These are phyloP conservation scores for Laothoe populi DNA, from an alignment of 2,888 invertebrate genomes.

Conservation along the genomic window DNA sequence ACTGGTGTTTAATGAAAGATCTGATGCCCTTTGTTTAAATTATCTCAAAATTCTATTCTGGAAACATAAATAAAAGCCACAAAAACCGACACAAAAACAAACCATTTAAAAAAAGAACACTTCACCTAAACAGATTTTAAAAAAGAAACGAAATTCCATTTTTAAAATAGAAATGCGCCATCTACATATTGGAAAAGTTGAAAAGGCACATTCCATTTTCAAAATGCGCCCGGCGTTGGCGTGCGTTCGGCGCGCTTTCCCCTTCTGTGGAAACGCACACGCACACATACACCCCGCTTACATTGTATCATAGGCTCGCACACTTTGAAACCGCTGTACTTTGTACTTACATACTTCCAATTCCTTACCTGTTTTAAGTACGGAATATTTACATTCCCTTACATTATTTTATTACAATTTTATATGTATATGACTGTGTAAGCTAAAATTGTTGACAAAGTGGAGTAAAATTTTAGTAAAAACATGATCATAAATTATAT, in stretches of 20 bases:
- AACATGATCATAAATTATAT: background rate
- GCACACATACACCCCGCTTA: conserved; percentile 51
- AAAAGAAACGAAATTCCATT: conserved; percentile 35
- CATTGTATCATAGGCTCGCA: conserved; percentile 41
- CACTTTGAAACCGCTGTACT: conserved; percentile 28
- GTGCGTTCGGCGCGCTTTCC: conserved; percentile 67
- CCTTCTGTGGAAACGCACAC: conserved; percentile 61
- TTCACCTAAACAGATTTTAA: conserved; percentile 24
- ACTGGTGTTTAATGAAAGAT: no score
- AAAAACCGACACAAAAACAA: conserved; percentile 3
- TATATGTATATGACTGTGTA: background rate
- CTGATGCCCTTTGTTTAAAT: no score
- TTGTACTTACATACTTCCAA: conserved; percentile 28
- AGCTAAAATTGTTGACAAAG: background rate
- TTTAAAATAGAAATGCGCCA: conserved; percentile 40
- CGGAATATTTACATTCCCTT: background rate
- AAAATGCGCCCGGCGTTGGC: conserved; percentile 58
- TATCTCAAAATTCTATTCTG: no score
- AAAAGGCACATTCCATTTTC: conserved; percentile 72
- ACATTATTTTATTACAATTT: background rate
- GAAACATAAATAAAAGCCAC: background rate
- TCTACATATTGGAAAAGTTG: conserved; percentile 67
- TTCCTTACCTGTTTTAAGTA: background rate
- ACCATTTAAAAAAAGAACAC: conserved; percentile 6
- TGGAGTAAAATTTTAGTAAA: background rate